These are phyloP conservation scores for Caenorhabditis sp. DNA, from an alignment of 2,888 invertebrate species.

Conservation along the genomic window DNA sequence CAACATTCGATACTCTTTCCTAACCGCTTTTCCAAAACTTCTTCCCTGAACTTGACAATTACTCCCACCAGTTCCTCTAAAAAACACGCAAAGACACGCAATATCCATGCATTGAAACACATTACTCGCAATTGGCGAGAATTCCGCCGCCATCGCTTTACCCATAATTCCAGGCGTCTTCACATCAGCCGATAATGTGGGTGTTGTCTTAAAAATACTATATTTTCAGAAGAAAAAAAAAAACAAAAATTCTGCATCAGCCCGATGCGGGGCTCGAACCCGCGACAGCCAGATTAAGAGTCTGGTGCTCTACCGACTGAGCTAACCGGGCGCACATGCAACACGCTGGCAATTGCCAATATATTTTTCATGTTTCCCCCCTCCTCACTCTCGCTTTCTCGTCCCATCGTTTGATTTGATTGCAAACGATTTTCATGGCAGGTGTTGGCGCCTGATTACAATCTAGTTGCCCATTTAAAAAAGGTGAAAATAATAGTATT, in stretches of 20 bases:
- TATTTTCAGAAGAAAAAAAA: no score
- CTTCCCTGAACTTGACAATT: conserved; percentile 44
- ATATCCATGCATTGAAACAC: conserved; percentile 53
- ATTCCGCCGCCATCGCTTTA: conserved; percentile 49
- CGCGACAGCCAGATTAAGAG: conserved; percentile 70
- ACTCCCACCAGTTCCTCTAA: conserved; percentile 43
- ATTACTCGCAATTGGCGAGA: conserved; percentile 46
- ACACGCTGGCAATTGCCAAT: background rate
- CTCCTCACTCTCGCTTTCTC: conserved; percentile 38
- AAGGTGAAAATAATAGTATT: background rate
- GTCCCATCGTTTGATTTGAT: conserved; percentile 47
- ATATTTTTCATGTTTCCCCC: no score
- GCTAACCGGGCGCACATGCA: conserved; percentile 59
- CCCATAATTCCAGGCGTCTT: conserved; percentile 56
- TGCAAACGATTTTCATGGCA: conserved; percentile 37
- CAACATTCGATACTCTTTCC: conserved; percentile 59
- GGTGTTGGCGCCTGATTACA: conserved; percentile 43
- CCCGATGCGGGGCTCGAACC: conserved; percentile 70
- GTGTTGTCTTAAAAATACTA: conserved; percentile 37
- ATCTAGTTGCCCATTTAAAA: conserved; percentile 21
- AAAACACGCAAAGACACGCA: conserved; percentile 48
- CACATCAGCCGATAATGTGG: conserved; percentile 48
- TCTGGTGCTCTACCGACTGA: conserved; percentile 70
- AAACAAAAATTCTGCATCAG: conserved; percentile 2
- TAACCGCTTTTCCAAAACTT: conserved; percentile 30